Percentiles rank a stretch among this genome's conserved stretches.
These are phyloP conservation scores for Dreissena polymorpha DNA, from an alignment of 1,140 invertebrate genomes.

Conservation along the genomic window DNA sequence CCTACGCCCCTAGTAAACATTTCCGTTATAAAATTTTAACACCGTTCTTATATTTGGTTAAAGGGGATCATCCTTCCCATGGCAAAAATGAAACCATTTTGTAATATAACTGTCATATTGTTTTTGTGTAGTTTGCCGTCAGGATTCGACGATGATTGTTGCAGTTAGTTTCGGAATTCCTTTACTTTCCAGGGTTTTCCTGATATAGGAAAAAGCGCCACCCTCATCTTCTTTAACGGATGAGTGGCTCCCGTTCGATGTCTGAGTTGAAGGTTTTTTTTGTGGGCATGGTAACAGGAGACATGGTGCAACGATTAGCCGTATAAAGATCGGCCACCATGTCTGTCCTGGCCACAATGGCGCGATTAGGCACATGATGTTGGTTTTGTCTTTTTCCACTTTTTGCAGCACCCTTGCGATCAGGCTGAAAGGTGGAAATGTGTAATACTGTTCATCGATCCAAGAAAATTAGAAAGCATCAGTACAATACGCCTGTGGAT, in stretches of 20 bases:
- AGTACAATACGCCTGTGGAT: conserved; percentile 46
- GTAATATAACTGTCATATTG: no score
- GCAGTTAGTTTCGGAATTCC: conserved; percentile 2
- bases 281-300: background rate
- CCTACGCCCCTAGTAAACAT: no score
- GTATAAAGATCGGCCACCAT: conserved; percentile 3
- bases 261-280: background rate
- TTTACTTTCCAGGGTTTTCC: conserved; percentile 9
- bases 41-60: no score
- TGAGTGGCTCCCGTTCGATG: conserved; percentile 3
- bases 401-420: conserved; percentile 19
- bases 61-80: no score
- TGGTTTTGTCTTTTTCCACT: conserved; percentile 18
- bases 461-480: conserved; percentile 58
- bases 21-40: no score
- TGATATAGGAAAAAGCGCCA: conserved; percentile 26
- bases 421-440: conserved; percentile 57
- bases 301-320: conserved; percentile 3
- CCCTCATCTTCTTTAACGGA: conserved; percentile 4
- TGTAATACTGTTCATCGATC: conserved; percentile 33
- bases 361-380: conserved; percentile 1
- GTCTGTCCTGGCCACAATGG: conserved; percentile 12
- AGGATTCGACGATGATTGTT: background rate
- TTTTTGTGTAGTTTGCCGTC: no score
- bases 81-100: no score